Conservation (phyloP, 2,113 vertebrate species). For the Colinus virginianus region DNA sequence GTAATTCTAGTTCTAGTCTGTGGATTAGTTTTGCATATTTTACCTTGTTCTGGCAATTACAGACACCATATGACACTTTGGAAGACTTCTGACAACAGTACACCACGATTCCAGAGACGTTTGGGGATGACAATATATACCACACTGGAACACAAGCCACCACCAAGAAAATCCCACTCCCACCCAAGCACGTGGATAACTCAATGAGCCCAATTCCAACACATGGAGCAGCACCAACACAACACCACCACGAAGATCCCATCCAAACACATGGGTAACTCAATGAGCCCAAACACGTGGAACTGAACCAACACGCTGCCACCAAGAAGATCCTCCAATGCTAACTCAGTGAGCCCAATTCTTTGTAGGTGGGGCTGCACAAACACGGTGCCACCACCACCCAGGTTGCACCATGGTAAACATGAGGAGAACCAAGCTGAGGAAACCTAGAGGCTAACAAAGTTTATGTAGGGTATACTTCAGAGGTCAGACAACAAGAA, state of each 20-base stretch:
- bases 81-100: neutral
- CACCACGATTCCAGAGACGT: accelerated
- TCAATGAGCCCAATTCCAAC: neutral
- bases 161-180: neutral
- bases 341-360: neutral
- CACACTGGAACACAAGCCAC: accelerated
- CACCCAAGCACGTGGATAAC: too few relatives aligned
- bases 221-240: neutral
- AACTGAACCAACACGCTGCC: neutral
- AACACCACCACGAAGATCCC: neutral
- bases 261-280: too few relatives aligned
- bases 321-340: neutral
- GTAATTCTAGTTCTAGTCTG: neutral
- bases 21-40: neutral
- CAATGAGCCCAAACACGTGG: accelerated
- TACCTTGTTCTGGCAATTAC: accelerated
- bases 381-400: neutral
- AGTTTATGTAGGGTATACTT: accelerated
- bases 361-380: neutral
- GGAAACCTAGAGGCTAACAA: neutral
- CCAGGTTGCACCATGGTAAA: neutral
- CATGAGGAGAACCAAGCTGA: neutral
- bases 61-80: accelerated
- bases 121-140: neutral
- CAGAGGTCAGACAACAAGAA: neutral